These are phyloP conservation scores for Cyclophora albipunctata DNA, from an alignment of 2,888 invertebrate species.

Conservation along the genomic window DNA sequence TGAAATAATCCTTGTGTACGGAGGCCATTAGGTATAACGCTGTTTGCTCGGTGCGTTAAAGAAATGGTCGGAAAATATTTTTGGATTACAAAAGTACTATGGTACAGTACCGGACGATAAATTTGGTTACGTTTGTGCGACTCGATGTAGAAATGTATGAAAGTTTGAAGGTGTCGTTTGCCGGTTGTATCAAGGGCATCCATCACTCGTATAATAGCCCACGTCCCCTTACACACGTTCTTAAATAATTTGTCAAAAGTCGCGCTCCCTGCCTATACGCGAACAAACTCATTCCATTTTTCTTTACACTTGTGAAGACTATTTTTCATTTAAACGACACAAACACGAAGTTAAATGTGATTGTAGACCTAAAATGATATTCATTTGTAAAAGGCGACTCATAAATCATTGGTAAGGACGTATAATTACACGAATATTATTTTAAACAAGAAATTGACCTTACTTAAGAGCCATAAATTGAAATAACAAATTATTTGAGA, in stretches of 20 bases:
- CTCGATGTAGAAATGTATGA: constrained; percentile 31
- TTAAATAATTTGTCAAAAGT: constrained; percentile 74
- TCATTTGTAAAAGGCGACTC: no score
- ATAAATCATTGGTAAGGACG: no score
- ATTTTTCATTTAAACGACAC: constrained; percentile 33
- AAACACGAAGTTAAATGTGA: constrained; percentile 19
- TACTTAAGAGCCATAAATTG: no score
- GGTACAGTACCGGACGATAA: not conserved
- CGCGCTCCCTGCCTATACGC: constrained; percentile 47
- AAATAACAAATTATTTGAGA: not conserved
- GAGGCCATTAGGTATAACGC: constrained; percentile 24
- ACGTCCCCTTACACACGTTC: constrained; percentile 68
- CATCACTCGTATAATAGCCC: constrained; percentile 65
- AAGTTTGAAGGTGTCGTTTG: constrained; percentile 54
- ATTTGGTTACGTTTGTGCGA: not conserved
- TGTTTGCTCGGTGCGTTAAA: constrained; percentile 18
- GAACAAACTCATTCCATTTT: constrained; percentile 47
- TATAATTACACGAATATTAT: no score
- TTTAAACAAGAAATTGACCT: no score
- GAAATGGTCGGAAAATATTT: constrained; percentile 5
- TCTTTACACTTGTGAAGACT: constrained; percentile 36
- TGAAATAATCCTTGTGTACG: constrained; percentile 40
- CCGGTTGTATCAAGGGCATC: constrained; percentile 58
- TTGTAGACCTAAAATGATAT: not conserved
- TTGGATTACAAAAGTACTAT: not conserved